Percentiles rank a stretch among this genome's conserved stretches.
Evolutionary conservation across 2,797 vertebrate genomes (phyloP).

Genomic region (Typhlichthys subterraneus): DNA sequence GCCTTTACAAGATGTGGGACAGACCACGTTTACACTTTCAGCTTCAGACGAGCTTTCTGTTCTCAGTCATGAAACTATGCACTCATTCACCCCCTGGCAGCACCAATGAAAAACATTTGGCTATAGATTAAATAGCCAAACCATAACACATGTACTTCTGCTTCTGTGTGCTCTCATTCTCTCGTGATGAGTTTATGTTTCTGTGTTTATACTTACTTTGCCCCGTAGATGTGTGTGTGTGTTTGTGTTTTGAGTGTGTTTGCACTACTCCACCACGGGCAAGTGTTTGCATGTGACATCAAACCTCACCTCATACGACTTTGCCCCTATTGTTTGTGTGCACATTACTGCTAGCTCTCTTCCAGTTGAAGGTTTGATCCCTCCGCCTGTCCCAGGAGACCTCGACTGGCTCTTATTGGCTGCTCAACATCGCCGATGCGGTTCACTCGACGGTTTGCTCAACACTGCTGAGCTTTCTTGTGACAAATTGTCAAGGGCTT

Average conservation of each 20-base stretch:
- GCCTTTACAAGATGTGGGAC: conserved; percentile 70
- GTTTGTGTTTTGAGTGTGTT: conserved; percentile 19
- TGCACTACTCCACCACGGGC: conserved; percentile 1
- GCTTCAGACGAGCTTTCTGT: conserved; percentile 63
- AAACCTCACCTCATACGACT: conserved; percentile 48
- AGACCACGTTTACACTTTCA: conserved; percentile 60
- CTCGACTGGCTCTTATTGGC: conserved; percentile 26
- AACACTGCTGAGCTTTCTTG: conserved; percentile 56
- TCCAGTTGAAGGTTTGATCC: conserved; percentile 46
- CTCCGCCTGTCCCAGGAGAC: conserved; percentile 44
- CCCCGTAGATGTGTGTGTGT: conserved; percentile 6
- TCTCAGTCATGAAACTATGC: conserved; percentile 62
- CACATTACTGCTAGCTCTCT: conserved; percentile 34
- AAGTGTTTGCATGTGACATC: conserved; percentile 31
- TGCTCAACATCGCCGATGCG: conserved; percentile 29
- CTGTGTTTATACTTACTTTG: neutral
- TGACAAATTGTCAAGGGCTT: conserved; percentile 57
- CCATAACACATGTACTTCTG: conserved; percentile 24
- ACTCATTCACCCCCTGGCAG: neutral
- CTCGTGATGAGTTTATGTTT: conserved; percentile 18
- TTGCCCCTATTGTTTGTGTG: conserved; percentile 33
- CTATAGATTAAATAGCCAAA: conserved; percentile 40
- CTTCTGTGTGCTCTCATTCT: neutral
- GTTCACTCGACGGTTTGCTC: conserved; percentile 36
- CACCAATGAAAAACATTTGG: conserved; percentile 53